Base-by-base conservation (phyloP, 1,140 invertebrate genomes). In the Eriocheir sinensis region DNA sequence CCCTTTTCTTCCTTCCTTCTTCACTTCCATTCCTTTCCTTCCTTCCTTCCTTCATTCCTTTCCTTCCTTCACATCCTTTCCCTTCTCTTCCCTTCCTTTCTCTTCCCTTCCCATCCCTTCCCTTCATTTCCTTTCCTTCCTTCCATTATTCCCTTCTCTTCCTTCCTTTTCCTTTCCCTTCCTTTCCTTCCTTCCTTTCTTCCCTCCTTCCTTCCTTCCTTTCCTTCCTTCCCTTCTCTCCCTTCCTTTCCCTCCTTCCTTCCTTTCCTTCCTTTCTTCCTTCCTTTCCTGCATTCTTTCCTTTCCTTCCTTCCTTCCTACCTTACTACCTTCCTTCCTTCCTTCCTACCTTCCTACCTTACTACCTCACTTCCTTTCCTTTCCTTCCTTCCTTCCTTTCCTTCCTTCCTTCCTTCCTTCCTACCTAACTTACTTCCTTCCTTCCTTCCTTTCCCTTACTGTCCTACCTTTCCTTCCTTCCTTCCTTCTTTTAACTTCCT, bases 81-180 rank as follows among this genome's bases (percentile, higher is more conserved):
- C 48, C 21, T 21, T 53, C 48, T 53, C 48, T 53, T 21, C 21
- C 48, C n/a, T n/a, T n/a, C n/a, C n/a, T n/a, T 53, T 21, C 21
- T 21, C 21, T 21, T 53, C 48, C 21, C 48, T 53, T 21, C 21
- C 48, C 21, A 9, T 53, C 48, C 21, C 38, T 41, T 21, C 27
- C 88, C 44, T 40, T 89, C 88, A n/a, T 40, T 89, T 40, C 44
- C 88, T 89, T 40, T 89, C 88, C 44, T 40, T 89, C 88, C 44
- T 40, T 41, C 38, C 27, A 0, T 83, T n/a, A 27, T 0, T 83
- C 80, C 30, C 80, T 83, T 0, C 30, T n/a, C 30, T n/a, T 83
- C 3, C 1, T 0, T 83, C 21, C 30, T n/a, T 83, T n/a, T 83
- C 60, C 27, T 27, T 72, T 27, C 27, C 60, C 27, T 27, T 72